Evolutionary conservation across 2,113 vertebrate genomes (phyloP), one percentile per base, ranked within the genome.

Genomic region (Melanotaenia duboulayi): DNA sequence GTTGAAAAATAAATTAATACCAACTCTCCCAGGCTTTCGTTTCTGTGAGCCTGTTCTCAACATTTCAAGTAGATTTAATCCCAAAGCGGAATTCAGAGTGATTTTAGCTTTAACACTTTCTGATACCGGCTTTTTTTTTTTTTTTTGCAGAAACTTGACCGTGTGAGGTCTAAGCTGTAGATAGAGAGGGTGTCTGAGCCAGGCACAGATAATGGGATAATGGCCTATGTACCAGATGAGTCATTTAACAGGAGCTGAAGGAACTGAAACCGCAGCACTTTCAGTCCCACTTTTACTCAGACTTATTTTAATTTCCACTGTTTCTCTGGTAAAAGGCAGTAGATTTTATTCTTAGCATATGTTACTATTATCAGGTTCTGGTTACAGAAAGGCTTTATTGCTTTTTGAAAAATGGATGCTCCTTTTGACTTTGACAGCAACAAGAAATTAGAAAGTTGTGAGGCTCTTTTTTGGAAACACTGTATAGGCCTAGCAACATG

Each of bases 191-290:
- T 65, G 35, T 68, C 55, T 64, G 59, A 68, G 71, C 65, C 78
- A 82, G 77, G 82, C 80, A 44, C 25, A 69, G 66, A 72, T 77
- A 75, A 87, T 78, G 57, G 52, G 70, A 83, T 86, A 74, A 82
- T 72, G 49, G 35, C 48, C 72, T 39, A 57, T 68, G 75, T 55
- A 71, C 28, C 76, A 63, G 65, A 88, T 82, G 87, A 89, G 80
- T 86, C 77, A 82, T 76, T 83, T 80, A 68, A 76, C 75, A 64
- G 46, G 56, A 81, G 71, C 13, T 76, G 57, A 71, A 83, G 56
- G 76, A 76, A 69, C 52, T 74, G 46, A 76, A 84, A 84, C 80
- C 73, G 19, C 77, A 76, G 40, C 22, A 7, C 44, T 64, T 48
- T 37, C 16, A 74, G 42, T 51, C 32, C 23, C 63, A 58, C 40